A percentile compares a stretch with the other conserved stretches of the same genome.
Evolutionary conservation across 1,140 invertebrate species (phyloP).

Genomic region (Sipha flava): DNA sequence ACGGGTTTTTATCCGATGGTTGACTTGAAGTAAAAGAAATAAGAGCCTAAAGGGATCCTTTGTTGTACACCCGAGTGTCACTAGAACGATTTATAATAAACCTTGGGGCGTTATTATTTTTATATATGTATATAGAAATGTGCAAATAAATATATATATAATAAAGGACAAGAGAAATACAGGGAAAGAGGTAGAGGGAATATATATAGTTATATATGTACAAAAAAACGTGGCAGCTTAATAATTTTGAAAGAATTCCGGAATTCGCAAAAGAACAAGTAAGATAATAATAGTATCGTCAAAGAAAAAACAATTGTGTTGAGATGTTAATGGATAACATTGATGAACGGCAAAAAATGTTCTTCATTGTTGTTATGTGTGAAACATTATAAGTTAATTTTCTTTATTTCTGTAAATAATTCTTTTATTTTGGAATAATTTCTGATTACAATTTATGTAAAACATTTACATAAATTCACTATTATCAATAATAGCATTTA

Average conservation of each 20-base stretch:
- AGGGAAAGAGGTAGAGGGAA: too few relatives aligned
- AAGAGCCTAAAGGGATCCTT: neutral
- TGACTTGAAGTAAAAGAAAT: neutral
- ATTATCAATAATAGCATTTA: too few relatives aligned
- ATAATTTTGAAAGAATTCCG: neutral
- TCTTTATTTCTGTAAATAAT: too few relatives aligned
- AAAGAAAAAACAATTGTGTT: neutral
- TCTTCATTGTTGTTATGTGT: neutral
- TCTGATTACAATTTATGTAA: too few relatives aligned
- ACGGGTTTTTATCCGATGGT: constrained; percentile 6
- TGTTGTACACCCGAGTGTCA: neutral
- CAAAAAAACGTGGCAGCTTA: neutral
- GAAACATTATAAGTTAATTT: too few relatives aligned
- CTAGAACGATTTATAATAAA: constrained; percentile 13
- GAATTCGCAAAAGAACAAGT: neutral
- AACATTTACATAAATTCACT: too few relatives aligned
- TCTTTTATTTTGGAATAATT: too few relatives aligned
- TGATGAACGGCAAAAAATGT: neutral
- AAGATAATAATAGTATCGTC: neutral
- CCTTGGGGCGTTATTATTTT: neutral
- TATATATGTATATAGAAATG: neutral
- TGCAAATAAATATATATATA: too few relatives aligned
- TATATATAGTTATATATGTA: too few relatives aligned
- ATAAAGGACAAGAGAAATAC: too few relatives aligned
- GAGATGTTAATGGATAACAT: neutral